Conservation (phyloP, 2,888 invertebrate species). For the Andricus curvator region DNA sequence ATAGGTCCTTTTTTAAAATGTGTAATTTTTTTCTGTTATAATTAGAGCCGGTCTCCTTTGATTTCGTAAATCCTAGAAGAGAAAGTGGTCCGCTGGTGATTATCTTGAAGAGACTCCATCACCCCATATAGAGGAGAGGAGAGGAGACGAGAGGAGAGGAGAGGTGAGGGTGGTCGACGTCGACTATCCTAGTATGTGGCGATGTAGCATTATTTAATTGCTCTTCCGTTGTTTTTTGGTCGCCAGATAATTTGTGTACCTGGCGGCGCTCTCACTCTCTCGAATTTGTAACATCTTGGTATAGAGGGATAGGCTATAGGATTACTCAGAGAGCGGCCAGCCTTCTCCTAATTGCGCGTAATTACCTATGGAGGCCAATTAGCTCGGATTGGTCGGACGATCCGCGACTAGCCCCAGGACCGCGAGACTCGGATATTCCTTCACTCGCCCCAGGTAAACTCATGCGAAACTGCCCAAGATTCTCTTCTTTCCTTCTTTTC, state of each 20-base stretch:
- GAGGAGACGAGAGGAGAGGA: background rate
- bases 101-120: background rate
- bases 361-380: slow-evolving; percentile 76
- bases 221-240: slow-evolving; percentile 71
- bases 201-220: slow-evolving; percentile 76
- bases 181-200: slow-evolving; percentile 64
- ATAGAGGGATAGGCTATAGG: slow-evolving; percentile 42
- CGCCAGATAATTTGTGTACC: slow-evolving; percentile 76
- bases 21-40: background rate
- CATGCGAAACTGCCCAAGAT: slow-evolving; percentile 60
- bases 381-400: slow-evolving; percentile 73
- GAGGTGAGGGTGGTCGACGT: background rate
- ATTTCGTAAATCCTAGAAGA: background rate
- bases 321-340: slow-evolving; percentile 65
- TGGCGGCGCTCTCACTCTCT: slow-evolving; percentile 65
- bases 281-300: slow-evolving; percentile 66
- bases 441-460: slow-evolving; percentile 59
- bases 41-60: background rate
- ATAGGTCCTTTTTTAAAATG: background rate
- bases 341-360: slow-evolving; percentile 76
- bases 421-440: slow-evolving; percentile 48
- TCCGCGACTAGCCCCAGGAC: slow-evolving; percentile 50
- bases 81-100: background rate
- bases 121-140: background rate
- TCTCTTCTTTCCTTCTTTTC: slow-evolving; percentile 42